Base-by-base conservation (phyloP, 2,888 invertebrate genomes). In the Cephus nigrinus region DNA sequence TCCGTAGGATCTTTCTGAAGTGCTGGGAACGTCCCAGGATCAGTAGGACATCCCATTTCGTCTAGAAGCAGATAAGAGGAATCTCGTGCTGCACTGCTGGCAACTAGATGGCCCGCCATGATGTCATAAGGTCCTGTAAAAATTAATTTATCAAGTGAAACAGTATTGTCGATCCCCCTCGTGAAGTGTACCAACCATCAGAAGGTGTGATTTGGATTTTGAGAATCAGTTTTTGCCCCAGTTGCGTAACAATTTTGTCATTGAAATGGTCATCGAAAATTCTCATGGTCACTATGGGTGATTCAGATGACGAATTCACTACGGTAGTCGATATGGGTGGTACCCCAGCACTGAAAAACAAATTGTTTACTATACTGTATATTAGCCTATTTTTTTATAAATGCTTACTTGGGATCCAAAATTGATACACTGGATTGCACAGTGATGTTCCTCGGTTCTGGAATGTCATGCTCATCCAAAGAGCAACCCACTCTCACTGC, bases 401-500 rank as follows among this genome's bases (percentile, higher is more conserved):
- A 74, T 78, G 88, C 92, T 90, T 89, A 94, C 94, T 93, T 92
- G 73, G 93, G 91, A 69, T 92, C 88, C 32, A 84, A 89, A 80
- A 94, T 93, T 79, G 92, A 93, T 80, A 94, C 92, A 55, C 94
- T 93, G n/a, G 94, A 93, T 69, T 93, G 93, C 5, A 94, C 85
- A 5, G 94, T 92, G 69, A 94, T 90, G 81, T 94, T 93, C 86
- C 83, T 84, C 4, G 90, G 89, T 36, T 92, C 92, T 30, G 93
- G 92, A 36, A 92, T 89, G 75, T 90, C 88, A 30, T 83, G 82
- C 23, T 93, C 93, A 83, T 92, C 92, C 74, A 95, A 93, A n/a
- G 96, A 94, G 87, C 97, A 97, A 0, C 96, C 96, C 9, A 96
- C 95, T 85, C 95, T 95, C 78, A 97, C 94, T 85, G 96, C 94